phyloP scores from a whole-genome alignment of 2,888 invertebrate species.

The Xestia rhomboidea region DNA sequence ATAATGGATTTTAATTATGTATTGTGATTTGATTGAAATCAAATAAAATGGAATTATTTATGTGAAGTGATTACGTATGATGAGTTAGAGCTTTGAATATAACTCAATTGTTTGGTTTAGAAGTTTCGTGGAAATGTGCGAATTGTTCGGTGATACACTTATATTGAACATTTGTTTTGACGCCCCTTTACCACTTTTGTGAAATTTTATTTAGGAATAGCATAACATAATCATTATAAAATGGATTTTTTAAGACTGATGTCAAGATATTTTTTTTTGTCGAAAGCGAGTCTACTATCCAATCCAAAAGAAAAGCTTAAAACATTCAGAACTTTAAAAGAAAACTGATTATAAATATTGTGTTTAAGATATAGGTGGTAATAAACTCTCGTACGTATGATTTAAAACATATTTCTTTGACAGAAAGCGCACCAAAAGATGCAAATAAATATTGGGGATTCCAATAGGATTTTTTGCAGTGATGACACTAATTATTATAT shows the following conservation, averaged over 20 bases:
- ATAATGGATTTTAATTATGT: slow-evolving; percentile 65
- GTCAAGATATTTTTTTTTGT: too few species aligned
- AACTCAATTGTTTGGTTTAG: background rate
- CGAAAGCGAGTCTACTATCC: too few species aligned
- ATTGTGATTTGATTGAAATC: slow-evolving; percentile 62
- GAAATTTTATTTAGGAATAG: background rate
- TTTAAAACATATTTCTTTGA: background rate
- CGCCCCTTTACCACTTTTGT: background rate
- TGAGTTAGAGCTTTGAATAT: slow-evolving; percentile 23
- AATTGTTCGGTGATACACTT: background rate
- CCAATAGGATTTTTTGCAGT: background rate
- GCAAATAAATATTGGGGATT: background rate
- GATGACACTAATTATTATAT: too few species aligned
- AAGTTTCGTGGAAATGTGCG: background rate
- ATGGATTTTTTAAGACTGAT: too few species aligned
- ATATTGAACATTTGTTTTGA: background rate
- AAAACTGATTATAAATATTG: background rate
- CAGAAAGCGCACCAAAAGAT: background rate
- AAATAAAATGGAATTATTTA: slow-evolving; percentile 55
- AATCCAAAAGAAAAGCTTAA: too few species aligned
- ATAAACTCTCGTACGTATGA: background rate
- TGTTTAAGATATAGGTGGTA: too few species aligned
- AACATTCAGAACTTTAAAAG: too few species aligned
- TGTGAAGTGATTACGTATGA: slow-evolving; percentile 33
- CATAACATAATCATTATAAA: too few species aligned